phyloP scores from a whole-genome alignment of 2,797 vertebrate genomes.

The Craterocephalus amniculus region DNA sequence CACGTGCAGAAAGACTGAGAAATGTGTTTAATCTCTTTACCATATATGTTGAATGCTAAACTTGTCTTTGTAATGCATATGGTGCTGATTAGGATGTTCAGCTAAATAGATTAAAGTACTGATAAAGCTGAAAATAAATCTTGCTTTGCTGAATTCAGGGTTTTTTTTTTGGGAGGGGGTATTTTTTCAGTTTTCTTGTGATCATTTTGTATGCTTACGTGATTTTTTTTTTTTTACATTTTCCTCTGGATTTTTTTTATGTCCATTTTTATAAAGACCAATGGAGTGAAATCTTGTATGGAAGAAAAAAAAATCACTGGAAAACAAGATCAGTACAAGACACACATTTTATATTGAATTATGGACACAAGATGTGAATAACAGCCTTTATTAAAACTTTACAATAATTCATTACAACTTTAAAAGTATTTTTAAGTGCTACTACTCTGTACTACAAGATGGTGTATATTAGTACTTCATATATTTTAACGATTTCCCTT shows the following conservation, averaged over 20 bases:
- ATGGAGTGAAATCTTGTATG: no score
- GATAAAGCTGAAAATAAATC: slow-evolving; percentile 14
- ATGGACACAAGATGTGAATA: slow-evolving; percentile 45
- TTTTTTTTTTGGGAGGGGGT: slow-evolving; percentile 19
- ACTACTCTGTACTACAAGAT: slow-evolving; percentile 46
- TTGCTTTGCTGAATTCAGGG: neutral
- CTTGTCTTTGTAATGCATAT: slow-evolving; percentile 35
- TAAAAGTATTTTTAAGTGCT: slow-evolving; percentile 60
- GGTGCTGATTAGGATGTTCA: slow-evolving; percentile 45
- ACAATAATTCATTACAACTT: slow-evolving; percentile 58
- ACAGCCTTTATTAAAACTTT: slow-evolving; percentile 74
- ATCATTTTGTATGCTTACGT: no score
- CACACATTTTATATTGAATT: slow-evolving; percentile 9
- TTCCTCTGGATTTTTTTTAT: neutral
- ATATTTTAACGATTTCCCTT: slow-evolving; percentile 74
- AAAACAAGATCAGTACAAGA: neutral
- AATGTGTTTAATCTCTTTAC: slow-evolving; percentile 20
- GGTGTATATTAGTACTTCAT: slow-evolving; percentile 69
- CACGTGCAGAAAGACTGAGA: slow-evolving; percentile 23
- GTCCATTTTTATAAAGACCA: neutral
- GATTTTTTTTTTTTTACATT: no score
- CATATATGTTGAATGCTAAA: slow-evolving; percentile 58
- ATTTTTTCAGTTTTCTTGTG: neutral
- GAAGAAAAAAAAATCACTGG: neutral
- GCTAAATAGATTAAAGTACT: slow-evolving; percentile 68